Base-by-base conservation (phyloP, 2,113 vertebrate species). In the Neogobius melanostomus region DNA sequence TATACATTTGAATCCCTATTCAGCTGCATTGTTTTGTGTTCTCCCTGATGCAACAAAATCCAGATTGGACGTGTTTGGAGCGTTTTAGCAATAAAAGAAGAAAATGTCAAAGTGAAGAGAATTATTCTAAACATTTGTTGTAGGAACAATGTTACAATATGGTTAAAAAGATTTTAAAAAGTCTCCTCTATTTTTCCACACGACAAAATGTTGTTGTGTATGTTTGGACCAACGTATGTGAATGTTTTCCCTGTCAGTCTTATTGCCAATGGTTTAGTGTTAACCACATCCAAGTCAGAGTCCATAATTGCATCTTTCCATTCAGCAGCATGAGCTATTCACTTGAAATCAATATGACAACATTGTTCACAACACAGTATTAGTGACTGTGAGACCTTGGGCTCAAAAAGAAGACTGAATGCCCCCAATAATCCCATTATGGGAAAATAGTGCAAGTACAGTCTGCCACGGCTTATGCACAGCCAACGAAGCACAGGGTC, bases 301-400 rank as follows among this genome's bases (percentile, higher is more conserved):
- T 57, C 79, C 84, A 84, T 86, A 80, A 75, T 79, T 73, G 80
- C 66, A 43, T 85, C 71, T 17, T 73, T 45, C 72, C 45, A 74
- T 82, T 75, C 71, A 75, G 60, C 47, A 7, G 50, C n/a, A 59
- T 51, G 8, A 76, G 65, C 65, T 11, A 63, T 69, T 84, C 44
- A 42, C 45, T 77, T 70, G 47, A 86, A 88, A 84, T 85, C 81
- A 85, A 83, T 82, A 84, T 65, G 76, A 65, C 77, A 36, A 80
- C 57, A 76, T 75, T 81, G 77, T 86, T 82, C 73, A 79, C 81
- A 77, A 65, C 64, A 74, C 65, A 79, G 62, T 48, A 49, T 51
- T 75, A 45, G 60, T 42, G 17, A 21, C 67, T 59, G 17, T 64
- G 8, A 49, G 72, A 80, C 68, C 11, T 0, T 56, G 71, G 49